phyloP scores from a whole-genome alignment of 1,140 invertebrate species.

The Ceratina calcarata region DNA sequence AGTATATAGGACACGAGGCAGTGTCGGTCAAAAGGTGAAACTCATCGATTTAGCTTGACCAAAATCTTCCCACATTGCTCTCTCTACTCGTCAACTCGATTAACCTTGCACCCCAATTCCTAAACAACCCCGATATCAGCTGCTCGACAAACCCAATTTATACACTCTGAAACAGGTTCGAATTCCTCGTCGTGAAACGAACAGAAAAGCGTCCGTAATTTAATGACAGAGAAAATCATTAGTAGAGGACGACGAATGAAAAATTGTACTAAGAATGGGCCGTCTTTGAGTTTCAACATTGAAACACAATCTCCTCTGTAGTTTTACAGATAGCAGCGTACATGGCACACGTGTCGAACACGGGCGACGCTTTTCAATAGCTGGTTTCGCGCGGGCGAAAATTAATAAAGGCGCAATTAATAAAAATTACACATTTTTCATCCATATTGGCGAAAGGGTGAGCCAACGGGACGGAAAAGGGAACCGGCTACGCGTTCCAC shows the following conservation, averaged over 20 bases:
- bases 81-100: neutral
- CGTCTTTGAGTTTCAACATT: no score
- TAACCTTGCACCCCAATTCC: neutral
- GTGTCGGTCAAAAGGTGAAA: neutral
- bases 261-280: no score
- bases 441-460: slow-evolving; percentile 56
- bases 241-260: no score
- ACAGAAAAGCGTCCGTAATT: neutral
- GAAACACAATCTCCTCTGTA: no score
- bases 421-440: slow-evolving; percentile 76
- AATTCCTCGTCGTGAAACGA: no score
- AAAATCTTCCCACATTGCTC: neutral
- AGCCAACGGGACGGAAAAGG: neutral
- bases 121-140: neutral
- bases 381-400: slow-evolving; percentile 53
- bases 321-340: neutral
- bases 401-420: slow-evolving; percentile 76
- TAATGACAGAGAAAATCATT: neutral
- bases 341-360: slow-evolving; percentile 7
- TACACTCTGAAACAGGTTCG: no score
- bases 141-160: neutral
- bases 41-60: neutral
- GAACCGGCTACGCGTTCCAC: no score
- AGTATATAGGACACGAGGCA: no score
- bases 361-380: neutral